Evolutionary conservation across 2,797 vertebrate genomes (phyloP).

Genomic region (Onychomys arenicola): DNA sequence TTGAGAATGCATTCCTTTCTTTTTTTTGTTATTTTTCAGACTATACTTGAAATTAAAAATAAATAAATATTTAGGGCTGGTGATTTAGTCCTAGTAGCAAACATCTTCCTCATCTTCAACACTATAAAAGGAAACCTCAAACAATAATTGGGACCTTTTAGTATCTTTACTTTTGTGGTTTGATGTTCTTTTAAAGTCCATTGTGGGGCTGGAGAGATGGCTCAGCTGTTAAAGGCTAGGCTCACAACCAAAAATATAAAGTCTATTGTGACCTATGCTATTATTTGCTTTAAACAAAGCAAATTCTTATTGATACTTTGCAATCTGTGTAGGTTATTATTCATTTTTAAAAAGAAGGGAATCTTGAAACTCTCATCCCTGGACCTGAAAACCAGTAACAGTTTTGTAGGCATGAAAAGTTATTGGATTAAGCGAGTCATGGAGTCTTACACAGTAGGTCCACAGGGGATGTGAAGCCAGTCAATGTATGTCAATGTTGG

Average conservation of each 20-base stretch:
- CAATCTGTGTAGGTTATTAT: background rate
- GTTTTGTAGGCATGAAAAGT: background rate
- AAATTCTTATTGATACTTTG: background rate
- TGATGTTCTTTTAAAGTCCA: background rate
- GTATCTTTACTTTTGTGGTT: background rate
- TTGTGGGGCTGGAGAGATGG: no score
- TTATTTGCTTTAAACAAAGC: background rate
- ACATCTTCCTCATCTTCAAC: background rate
- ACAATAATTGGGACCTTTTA: background rate
- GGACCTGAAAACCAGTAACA: background rate
- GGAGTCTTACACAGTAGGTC: background rate
- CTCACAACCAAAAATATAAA: no score
- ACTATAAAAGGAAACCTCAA: background rate
- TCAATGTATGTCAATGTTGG: background rate
- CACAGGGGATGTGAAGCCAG: background rate
- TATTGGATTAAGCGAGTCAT: background rate
- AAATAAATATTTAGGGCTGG: background rate
- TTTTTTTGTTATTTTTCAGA: no score
- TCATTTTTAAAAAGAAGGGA: background rate
- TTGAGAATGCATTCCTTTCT: background rate
- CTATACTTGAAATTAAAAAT: background rate
- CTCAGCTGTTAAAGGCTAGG: no score
- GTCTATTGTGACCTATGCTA: background rate
- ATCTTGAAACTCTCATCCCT: background rate
- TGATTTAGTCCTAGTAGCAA: background rate